Evolutionary conservation across 1,140 invertebrate species (phyloP).

Genomic region (Sweltsa coloradensis): DNA sequence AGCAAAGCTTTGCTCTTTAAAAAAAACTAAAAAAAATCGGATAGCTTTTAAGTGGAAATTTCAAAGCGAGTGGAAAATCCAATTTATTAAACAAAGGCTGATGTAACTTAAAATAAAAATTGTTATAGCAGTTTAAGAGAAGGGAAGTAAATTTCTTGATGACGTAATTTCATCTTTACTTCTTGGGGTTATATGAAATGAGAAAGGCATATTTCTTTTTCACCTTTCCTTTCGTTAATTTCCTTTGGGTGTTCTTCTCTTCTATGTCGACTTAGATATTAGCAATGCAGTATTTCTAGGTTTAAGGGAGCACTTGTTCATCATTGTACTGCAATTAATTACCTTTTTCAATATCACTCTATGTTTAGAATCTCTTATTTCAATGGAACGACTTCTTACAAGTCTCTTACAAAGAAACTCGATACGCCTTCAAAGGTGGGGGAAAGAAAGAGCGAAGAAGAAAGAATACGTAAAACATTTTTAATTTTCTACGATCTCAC

Average conservation of each 20-base stretch:
- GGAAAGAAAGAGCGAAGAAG: no score
- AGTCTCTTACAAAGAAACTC: no score
- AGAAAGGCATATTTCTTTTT: background rate
- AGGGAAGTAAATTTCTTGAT: background rate
- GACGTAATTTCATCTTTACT: slow-evolving; percentile 3
- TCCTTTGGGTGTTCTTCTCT: background rate
- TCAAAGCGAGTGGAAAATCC: slow-evolving; percentile 7
- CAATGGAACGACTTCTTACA: no score
- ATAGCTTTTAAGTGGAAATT: no score
- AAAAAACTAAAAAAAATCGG: no score
- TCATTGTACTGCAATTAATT: slow-evolving; percentile 4
- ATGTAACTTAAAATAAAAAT: slow-evolving; percentile 1
- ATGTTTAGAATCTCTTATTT: no score
- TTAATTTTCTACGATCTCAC: no score
- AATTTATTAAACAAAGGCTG: slow-evolving; percentile 1
- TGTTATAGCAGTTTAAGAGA: background rate
- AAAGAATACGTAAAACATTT: no score
- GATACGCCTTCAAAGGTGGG: no score
- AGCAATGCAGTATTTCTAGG: background rate
- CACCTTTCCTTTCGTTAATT: background rate
- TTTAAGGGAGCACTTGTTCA: background rate
- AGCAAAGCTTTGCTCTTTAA: no score
- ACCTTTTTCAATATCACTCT: background rate
- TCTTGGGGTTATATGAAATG: background rate
- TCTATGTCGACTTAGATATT: background rate